Evolutionary conservation across 2,888 invertebrate species (phyloP).

Genomic region (Zhuqinia jingwanae): DNA sequence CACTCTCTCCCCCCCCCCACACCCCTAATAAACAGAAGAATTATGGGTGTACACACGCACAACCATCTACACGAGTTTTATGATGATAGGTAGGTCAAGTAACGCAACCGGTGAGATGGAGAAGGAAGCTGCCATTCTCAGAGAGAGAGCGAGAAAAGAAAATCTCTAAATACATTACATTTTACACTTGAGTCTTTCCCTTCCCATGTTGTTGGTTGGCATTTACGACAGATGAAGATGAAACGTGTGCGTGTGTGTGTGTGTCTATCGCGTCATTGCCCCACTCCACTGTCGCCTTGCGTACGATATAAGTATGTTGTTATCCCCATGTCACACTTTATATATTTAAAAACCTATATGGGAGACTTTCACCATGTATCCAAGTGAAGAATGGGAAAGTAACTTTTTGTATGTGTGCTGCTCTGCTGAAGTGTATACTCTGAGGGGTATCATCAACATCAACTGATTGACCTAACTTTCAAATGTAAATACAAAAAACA

Average conservation of each 20-base stretch:
- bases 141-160: no score
- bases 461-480: constrained; percentile 3
- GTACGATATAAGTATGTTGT: no score
- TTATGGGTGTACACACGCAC: not conserved
- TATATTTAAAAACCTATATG: constrained; percentile 35
- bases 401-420: no score
- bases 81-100: constrained; percentile 36
- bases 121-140: no score
- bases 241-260: no score
- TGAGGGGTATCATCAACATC: not conserved
- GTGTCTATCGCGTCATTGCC: no score
- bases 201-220: not conserved
- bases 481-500: constrained; percentile 24
- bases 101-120: constrained; percentile 45
- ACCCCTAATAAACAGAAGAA: no score
- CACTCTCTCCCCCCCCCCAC: no score
- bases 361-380: constrained; percentile 11
- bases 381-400: not conserved
- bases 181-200: not conserved
- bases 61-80: not conserved
- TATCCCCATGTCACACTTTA: no score
- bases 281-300: no score
- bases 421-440: not conserved
- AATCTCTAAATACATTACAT: not conserved
- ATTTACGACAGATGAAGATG: no score